A percentile compares a stretch with the other conserved stretches of the same genome.
Evolutionary conservation across 2,113 vertebrate genomes (phyloP).

Genomic region (Pangasianodon gigas): DNA sequence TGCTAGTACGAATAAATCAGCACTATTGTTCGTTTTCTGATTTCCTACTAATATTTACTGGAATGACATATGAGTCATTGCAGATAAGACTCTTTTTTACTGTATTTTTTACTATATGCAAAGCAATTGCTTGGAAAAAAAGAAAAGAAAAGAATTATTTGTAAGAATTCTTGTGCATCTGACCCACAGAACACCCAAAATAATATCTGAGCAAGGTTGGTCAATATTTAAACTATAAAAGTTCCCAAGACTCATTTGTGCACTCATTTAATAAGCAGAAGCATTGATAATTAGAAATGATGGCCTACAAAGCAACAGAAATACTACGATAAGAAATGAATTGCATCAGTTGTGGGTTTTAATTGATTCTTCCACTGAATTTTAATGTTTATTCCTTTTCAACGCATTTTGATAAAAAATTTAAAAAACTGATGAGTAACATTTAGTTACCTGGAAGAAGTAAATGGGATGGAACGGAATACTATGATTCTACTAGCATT

Average conservation of each 20-base stretch:
- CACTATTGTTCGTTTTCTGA: background rate
- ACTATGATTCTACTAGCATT: background rate
- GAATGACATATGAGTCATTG: background rate
- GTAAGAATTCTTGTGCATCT: background rate
- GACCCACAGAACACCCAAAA: background rate
- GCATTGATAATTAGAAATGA: background rate
- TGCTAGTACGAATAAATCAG: background rate
- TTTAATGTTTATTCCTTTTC: slow-evolving; percentile 14
- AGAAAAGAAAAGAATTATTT: background rate
- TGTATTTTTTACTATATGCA: background rate
- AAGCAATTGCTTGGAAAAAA: background rate
- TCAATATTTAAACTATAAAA: background rate
- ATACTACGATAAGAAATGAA: background rate
- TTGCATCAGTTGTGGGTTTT: background rate
- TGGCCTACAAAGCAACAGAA: background rate
- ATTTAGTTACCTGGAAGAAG: background rate
- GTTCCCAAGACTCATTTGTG: background rate
- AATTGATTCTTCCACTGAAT: background rate
- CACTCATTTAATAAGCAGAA: background rate
- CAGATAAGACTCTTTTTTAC: background rate
- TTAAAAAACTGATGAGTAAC: slow-evolving; percentile 13
- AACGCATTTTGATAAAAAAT: slow-evolving; percentile 11
- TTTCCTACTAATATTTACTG: background rate
- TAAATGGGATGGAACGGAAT: slow-evolving; percentile 7
- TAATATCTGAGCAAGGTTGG: background rate